These are phyloP conservation scores for Eristalis tenax DNA, from an alignment of 2,888 invertebrate species.

Conservation along the genomic window DNA sequence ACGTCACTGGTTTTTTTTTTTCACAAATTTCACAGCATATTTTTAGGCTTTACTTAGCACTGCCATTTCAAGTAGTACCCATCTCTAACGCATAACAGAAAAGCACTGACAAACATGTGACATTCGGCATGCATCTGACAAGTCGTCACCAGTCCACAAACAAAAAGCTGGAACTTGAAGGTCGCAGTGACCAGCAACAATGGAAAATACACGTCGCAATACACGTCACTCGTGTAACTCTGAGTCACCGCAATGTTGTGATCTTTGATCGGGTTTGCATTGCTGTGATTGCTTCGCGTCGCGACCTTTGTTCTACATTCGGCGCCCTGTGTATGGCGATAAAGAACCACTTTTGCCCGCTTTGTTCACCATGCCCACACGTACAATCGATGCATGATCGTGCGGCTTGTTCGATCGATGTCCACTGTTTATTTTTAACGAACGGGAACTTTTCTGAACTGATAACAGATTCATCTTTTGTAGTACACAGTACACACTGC, in stretches of 20 bases:
- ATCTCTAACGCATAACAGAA: neutral
- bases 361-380: neutral
- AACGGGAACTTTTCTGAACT: neutral
- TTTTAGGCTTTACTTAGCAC: neutral
- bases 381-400: slow-evolving; percentile 6
- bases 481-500: neutral
- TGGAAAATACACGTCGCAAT: slow-evolving; percentile 1
- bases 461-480: neutral
- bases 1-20: neutral
- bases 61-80: too few relatives aligned
- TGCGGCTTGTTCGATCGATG: neutral
- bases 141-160: neutral
- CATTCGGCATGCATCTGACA: neutral
- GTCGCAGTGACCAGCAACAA: neutral
- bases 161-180: neutral
- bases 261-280: slow-evolving; percentile 55
- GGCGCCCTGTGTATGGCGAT: slow-evolving; percentile 1
- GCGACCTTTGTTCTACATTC: slow-evolving; percentile 56
- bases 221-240: slow-evolving; percentile 32
- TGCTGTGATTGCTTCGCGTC: neutral
- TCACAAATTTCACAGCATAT: neutral
- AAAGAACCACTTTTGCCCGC: slow-evolving; percentile 31
- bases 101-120: neutral
- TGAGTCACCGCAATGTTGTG: slow-evolving; percentile 50
- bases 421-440: neutral